Evolutionary conservation across 2,888 invertebrate species (phyloP), one percentile per base, ranked within the genome.

Genomic region (Drosophila paranaensis): DNA sequence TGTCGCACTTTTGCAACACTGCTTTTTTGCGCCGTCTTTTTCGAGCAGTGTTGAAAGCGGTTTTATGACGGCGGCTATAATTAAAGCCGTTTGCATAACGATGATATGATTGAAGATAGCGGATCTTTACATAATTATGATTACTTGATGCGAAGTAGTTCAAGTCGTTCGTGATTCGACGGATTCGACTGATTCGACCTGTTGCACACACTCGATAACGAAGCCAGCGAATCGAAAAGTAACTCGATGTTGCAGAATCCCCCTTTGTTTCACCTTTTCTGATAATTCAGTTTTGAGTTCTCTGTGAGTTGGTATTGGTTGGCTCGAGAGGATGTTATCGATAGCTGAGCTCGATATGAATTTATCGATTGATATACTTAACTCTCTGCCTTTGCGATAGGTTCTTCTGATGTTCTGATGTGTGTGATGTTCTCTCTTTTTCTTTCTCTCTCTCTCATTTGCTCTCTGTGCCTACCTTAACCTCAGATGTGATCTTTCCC

Each of bases 1-100:
- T 37, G 51, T 14, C 20, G 37, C 48, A 42, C 27, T 64, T 64
- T 51, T 67, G 64, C 37, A 64, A 51, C 67, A 51, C 67, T 43
- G 51, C 30, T 48, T 46, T 14, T 37, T 48, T 50, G 16, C 11
- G 33, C 6, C 11, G 16, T 9, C 43, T 20, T 35, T 30, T 27
- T 6, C 20, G 35, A 20, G 57, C 10, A 30, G 63, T 30, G 30
- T 14, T 45, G n/a, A 6, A 16, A 37, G 37, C 5, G 10, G 8
- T 11, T 58, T 46, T 48, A 60, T 56, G 43, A 56, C 33, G 56
- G 14, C 11, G 14, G 40, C 40, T 10, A 55, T 35, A 43, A 56
- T 56, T 56, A 56, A 40, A 40, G 54, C 3, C 30, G 39, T 30
- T 54, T 54, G 39, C 54, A 40, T 40, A 40, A 54, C 2, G 20